Evolutionary conservation across 2,113 vertebrate species (phyloP).

Genomic region (Paramormyrops kingsleyae): DNA sequence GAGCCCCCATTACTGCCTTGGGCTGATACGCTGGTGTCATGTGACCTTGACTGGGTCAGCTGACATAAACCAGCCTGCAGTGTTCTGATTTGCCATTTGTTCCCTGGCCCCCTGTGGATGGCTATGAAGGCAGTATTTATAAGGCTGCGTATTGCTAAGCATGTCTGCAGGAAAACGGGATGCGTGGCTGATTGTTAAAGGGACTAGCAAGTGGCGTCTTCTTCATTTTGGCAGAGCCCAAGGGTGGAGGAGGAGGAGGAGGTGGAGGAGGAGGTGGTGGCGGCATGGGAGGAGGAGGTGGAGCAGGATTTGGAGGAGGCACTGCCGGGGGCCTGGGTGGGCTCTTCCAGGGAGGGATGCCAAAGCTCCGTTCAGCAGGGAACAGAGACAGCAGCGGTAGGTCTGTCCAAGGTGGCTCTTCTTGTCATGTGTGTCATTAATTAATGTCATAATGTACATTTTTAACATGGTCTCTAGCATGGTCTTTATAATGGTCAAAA

Average conservation of each 20-base stretch:
- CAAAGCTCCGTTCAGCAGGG: conserved; percentile 77
- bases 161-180: neutral
- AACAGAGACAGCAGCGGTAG: conserved; percentile 66
- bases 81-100: neutral
- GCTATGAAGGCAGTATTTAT: neutral
- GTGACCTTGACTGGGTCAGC: neutral
- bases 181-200: neutral
- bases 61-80: neutral
- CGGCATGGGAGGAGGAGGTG: conserved; percentile 25
- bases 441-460: neutral
- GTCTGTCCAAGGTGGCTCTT: neutral
- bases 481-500: neutral
- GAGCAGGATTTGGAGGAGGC: conserved; percentile 33
- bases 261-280: conserved; percentile 27
- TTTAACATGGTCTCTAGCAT: neutral
- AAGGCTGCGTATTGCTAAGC: neutral
- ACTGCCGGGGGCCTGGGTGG: conserved; percentile 64
- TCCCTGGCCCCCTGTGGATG: neutral
- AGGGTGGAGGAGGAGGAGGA: conserved; percentile 53
- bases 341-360: conserved; percentile 86
- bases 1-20: neutral
- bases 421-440: neutral
- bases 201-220: neutral
- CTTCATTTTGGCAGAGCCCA: conserved; percentile 73
- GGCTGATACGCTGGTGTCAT: neutral